Evolutionary conservation across 2,797 vertebrate species (phyloP).

Genomic region (Apogon hyalosoma): DNA sequence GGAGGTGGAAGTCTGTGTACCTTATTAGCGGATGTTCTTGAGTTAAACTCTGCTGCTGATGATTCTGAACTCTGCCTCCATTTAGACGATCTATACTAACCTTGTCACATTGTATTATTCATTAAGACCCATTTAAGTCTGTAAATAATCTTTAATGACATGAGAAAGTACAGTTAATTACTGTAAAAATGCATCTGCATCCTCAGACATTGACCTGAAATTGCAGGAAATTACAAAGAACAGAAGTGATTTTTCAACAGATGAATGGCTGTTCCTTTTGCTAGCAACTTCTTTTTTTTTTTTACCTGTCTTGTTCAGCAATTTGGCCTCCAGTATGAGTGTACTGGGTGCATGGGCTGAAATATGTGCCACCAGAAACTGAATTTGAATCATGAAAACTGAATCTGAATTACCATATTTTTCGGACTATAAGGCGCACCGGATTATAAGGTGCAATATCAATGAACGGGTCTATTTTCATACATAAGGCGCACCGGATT

Average conservation of each 20-base stretch:
- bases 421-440: too few species aligned
- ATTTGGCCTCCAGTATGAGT: too few species aligned
- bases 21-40: conserved; percentile 40
- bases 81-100: conserved; percentile 21
- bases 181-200: conserved; percentile 1
- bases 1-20: conserved; percentile 38
- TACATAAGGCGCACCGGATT: too few species aligned
- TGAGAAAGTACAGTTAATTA: neutral
- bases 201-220: neutral
- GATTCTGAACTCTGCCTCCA: conserved; percentile 33
- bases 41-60: conserved; percentile 26
- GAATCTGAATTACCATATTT: too few species aligned
- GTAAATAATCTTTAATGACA: conserved; percentile 20
- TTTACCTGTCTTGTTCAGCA: too few species aligned
- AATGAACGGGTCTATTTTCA: too few species aligned
- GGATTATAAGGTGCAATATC: too few species aligned
- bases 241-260: neutral
- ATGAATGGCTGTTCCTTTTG: neutral
- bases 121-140: conserved; percentile 34
- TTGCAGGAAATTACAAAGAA: neutral
- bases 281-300: too few species aligned
- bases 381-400: too few species aligned
- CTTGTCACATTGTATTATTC: conserved; percentile 7
- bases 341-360: too few species aligned
- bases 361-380: too few species aligned